These are phyloP conservation scores for Gallirallus australis DNA, from an alignment of 2,797 vertebrate genomes.

Conservation along the genomic window DNA sequence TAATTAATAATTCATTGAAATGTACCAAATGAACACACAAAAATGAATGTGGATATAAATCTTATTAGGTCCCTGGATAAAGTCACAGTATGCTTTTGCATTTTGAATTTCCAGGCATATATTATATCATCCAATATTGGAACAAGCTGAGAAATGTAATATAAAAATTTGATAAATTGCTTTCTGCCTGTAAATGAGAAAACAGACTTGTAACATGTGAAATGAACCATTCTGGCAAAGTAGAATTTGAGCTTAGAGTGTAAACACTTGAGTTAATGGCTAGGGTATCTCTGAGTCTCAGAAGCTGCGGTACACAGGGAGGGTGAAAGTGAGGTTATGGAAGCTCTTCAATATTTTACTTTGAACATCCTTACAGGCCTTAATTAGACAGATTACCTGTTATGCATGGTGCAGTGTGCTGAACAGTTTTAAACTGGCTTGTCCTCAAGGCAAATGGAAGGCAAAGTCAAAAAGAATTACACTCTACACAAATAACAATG, in stretches of 20 bases:
- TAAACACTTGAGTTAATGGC: constrained; percentile 88
- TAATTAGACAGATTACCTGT: constrained; percentile 99
- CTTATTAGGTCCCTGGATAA: constrained; percentile 78
- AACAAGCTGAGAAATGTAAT: constrained; percentile 79
- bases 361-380: constrained; percentile 88
- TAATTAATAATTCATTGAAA: constrained; percentile 87
- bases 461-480: constrained; percentile 93
- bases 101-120: constrained; percentile 71
- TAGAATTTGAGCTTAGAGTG: constrained; percentile 84
- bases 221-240: constrained; percentile 83
- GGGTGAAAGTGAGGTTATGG: constrained; percentile 95
- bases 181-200: constrained; percentile 82
- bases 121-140: constrained; percentile 76
- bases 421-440: constrained; percentile 89
- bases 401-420: constrained; percentile 89
- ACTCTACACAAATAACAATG: constrained; percentile 85
- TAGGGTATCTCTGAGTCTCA: constrained; percentile 83
- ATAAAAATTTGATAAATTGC: constrained; percentile 81
- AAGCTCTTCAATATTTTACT: constrained; percentile 93
- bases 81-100: constrained; percentile 71
- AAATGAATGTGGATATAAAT: constrained; percentile 76
- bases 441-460: constrained; percentile 94
- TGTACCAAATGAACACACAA: constrained; percentile 74
- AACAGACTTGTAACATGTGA: constrained; percentile 84
- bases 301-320: constrained; percentile 84